Evolutionary conservation across 2,113 vertebrate genomes (phyloP).

Genomic region (Trochalopteron elliotii): DNA sequence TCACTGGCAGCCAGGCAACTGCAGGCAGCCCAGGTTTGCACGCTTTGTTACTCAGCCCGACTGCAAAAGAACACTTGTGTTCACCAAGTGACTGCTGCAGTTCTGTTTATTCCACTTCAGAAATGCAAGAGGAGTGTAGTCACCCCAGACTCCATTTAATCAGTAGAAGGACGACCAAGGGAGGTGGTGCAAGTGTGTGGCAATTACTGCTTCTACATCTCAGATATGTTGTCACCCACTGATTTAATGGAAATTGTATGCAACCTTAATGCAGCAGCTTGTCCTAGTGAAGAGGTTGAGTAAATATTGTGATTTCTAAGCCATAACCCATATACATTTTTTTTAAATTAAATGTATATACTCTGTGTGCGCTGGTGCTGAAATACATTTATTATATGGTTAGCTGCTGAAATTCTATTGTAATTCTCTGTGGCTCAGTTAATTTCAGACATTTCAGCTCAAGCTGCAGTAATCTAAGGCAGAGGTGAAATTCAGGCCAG

Average conservation of each 20-base stretch:
- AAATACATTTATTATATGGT: neutral
- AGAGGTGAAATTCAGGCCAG: conserved; percentile 32
- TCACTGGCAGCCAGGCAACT: neutral
- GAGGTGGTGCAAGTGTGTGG: neutral
- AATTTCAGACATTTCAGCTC: conserved; percentile 6
- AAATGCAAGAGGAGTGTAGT: neutral
- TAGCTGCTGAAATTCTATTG: neutral
- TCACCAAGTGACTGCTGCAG: neutral
- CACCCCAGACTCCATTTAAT: neutral
- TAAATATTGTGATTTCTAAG: conserved; percentile 5
- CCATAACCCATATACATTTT: neutral
- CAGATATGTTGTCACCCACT: neutral
- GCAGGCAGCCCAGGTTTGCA: neutral
- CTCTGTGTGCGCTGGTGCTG: neutral
- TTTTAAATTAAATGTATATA: neutral
- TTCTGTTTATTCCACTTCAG: neutral
- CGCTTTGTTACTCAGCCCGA: accelerated
- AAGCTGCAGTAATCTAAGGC: neutral
- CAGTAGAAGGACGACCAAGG: neutral
- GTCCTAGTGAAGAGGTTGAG: neutral
- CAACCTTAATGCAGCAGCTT: neutral
- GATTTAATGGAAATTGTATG: neutral
- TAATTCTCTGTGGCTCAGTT: neutral
- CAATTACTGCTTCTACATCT: neutral
- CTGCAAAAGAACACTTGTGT: neutral